Evolutionary conservation across 2,888 invertebrate genomes (phyloP), one percentile per base, ranked within the genome.

Genomic region (Chaetoderma sp.): DNA sequence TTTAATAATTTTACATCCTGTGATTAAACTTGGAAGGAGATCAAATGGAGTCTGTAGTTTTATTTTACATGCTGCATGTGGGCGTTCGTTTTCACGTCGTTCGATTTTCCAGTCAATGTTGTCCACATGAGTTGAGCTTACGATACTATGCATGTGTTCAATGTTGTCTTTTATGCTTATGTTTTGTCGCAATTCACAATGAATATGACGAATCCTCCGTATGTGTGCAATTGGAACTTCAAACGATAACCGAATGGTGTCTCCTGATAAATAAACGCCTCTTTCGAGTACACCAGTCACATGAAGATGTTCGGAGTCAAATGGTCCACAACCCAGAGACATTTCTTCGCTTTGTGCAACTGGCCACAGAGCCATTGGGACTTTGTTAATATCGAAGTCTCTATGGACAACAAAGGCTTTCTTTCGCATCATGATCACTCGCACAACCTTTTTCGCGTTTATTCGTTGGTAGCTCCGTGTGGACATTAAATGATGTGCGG

Each of bases 261-360:
- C 82, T 1, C 83, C 82, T 8, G 81, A 78, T 21, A 79, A 67
- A 57, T 81, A 81, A 8, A 80, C 76, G 1, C 77, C 71, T 2
- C 78, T 68, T 49, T 82, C 80, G 5, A 83, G 68, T 3, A 68
- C 63, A 16, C 81, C 59, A 0, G 74, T 70, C 5, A 83, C 67
- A 2, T 63, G 68, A 13, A 16, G 32, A 8, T 52, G 13, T 28
- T 52, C 30, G 13, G 52, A 8, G 67, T 65, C 3, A 60, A 63
- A 49, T 3, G 74, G 68, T 2, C 73, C 71, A 52, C 80, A 80
- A 18, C 73, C 73, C 16, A 81, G 49, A 16, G 70, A 63, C 0
- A 82, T 62, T 45, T 79, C 76, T 59, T 83, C 83, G 1, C 71
- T 72, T 36, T 80, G 79, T 8, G 60, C 60, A 2, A 81, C 71